A percentile compares a stretch with the other conserved stretches of the same genome.
These are phyloP conservation scores for Tupaia chinensis DNA, from an alignment of 2,113 vertebrate species.

Conservation along the genomic window DNA sequence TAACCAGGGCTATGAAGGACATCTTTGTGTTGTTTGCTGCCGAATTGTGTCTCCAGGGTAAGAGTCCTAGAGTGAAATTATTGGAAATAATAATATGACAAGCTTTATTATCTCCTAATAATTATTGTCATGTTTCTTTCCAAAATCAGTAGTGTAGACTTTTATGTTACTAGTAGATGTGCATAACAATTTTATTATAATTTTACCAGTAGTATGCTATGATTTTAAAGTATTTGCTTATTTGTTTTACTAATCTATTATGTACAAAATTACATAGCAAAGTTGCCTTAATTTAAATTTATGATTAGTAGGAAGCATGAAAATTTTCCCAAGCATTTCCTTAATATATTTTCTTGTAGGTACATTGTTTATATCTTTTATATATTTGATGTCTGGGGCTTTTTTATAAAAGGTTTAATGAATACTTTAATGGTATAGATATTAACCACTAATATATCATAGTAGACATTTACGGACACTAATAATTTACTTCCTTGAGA, in stretches of 20 bases:
- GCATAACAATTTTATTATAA: neutral
- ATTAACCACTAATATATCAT: neutral
- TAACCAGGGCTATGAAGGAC: neutral
- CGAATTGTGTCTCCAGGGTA: neutral
- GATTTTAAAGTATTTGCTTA: neutral
- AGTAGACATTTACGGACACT: neutral
- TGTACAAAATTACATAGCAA: neutral
- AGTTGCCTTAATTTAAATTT: slow-evolving; percentile 49
- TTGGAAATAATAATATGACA: neutral
- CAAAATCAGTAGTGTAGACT: neutral
- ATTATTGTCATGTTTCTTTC: slow-evolving; percentile 27
- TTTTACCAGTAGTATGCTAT: neutral
- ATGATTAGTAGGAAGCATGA: neutral
- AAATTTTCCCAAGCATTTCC: neutral
- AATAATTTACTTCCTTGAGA: neutral
- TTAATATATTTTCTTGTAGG: slow-evolving; percentile 12
- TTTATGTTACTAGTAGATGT: neutral
- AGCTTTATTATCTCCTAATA: neutral
- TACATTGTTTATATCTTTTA: neutral
- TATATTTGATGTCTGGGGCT: neutral
- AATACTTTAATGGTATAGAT: neutral
- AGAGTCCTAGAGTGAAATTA: neutral
- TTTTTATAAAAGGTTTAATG: slow-evolving; percentile 34
- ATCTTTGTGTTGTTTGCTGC: neutral
- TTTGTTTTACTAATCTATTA: neutral